Percentiles rank a stretch among this genome's conserved stretches.
These are phyloP conservation scores for Proisotoma minuta DNA, from an alignment of 2,888 invertebrate species.

Conservation along the genomic window DNA sequence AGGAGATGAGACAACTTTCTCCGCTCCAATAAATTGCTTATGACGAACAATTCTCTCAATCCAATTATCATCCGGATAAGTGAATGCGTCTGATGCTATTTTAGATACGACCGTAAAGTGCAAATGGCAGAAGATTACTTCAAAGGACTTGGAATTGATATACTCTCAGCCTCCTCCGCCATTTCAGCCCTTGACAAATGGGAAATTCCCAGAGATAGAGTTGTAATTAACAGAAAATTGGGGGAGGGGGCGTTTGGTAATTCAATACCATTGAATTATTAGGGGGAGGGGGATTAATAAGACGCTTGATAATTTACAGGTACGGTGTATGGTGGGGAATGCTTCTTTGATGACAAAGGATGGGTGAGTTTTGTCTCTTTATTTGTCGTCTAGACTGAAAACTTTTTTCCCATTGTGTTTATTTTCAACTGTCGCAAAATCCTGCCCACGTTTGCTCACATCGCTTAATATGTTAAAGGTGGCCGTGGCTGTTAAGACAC, in stretches of 20 bases:
- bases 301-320: no score
- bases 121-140: constrained; percentile 63
- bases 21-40: no score
- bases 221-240: constrained; percentile 74
- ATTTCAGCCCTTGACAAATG: constrained; percentile 68
- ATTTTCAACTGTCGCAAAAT: no score
- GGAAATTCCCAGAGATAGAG: constrained; percentile 77
- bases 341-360: constrained; percentile 63
- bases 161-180: constrained; percentile 55
- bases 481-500: constrained; percentile 81
- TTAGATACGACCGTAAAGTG: constrained; percentile 52
- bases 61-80: no score
- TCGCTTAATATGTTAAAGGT: no score
- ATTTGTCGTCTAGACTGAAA: not conserved
- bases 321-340: constrained; percentile 82
- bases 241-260: constrained; percentile 90
- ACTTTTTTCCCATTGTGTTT: no score
- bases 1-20: no score
- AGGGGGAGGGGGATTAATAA: not conserved
- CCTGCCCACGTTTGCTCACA: not conserved
- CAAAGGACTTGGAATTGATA: constrained; percentile 65
- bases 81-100: constrained; percentile 1
- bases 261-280: constrained; percentile 49
- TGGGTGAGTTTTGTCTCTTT: constrained; percentile 57
- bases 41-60: no score